Conservation (phyloP, 2,888 invertebrate genomes). For the Archips xylosteana region DNA sequence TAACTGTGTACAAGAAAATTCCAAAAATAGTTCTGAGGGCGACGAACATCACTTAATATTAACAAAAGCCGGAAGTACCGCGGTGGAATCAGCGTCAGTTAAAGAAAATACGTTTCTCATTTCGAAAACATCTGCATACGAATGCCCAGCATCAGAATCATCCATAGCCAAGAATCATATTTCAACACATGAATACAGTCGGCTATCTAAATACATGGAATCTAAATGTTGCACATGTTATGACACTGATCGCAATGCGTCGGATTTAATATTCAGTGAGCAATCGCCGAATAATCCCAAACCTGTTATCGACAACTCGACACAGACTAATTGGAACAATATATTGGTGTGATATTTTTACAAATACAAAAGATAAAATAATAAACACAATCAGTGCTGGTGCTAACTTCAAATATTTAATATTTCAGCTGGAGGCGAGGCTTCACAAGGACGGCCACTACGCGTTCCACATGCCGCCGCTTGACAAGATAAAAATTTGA, state of each 20-base stretch:
- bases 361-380: not conserved
- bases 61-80: not conserved
- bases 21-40: not conserved
- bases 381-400: not conserved
- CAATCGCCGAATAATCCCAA: constrained; percentile 24
- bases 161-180: not conserved
- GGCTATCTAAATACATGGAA: not conserved
- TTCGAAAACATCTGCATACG: not conserved
- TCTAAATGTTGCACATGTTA: not conserved
- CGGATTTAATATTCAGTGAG: not conserved
- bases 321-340: constrained; percentile 70
- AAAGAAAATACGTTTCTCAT: not conserved
- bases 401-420: not conserved
- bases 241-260: not conserved
- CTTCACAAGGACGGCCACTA: constrained; percentile 63
- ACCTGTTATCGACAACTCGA: constrained; percentile 46
- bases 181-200: not conserved
- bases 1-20: constrained; percentile 38
- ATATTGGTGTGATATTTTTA: constrained; percentile 58
- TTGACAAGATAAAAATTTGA: constrained; percentile 58
- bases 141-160: not conserved
- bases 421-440: constrained; percentile 70
- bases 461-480: constrained; percentile 68
- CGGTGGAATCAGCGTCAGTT: not conserved
- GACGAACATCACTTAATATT: not conserved